Evolutionary conservation across 2,113 vertebrate species (phyloP).

Genomic region (Rattus rattus): DNA sequence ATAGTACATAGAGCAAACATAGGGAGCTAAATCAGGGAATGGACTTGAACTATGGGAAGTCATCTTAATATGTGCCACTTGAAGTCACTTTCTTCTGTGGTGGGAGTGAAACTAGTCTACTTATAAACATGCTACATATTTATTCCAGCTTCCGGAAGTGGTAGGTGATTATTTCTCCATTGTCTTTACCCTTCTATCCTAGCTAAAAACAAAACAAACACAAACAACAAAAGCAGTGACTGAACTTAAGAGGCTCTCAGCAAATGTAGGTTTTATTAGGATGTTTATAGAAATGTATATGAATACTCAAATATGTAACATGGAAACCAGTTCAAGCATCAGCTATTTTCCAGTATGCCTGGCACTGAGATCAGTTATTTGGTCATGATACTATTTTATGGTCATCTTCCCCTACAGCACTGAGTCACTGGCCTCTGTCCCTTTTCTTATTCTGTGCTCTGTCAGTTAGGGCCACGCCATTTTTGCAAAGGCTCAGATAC

Average conservation of each 20-base stretch:
- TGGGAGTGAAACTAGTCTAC: not conserved
- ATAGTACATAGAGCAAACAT: not conserved
- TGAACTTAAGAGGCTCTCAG: not conserved
- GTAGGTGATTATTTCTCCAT: not conserved
- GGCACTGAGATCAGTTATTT: not conserved
- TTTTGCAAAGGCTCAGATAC: not conserved
- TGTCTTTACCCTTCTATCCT: not conserved
- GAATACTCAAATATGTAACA: not conserved
- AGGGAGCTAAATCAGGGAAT: not conserved
- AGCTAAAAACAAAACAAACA: slow-evolving; percentile 1
- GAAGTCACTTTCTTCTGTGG: not conserved
- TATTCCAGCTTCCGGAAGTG: slow-evolving; percentile 1
- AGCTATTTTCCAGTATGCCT: not conserved
- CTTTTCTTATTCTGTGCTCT: not conserved
- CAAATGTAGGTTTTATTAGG: not conserved
- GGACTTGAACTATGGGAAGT: not conserved
- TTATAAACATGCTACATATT: not conserved
- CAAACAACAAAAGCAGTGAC: not conserved
- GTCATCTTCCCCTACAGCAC: not conserved
- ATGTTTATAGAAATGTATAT: not conserved
- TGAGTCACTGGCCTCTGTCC: not conserved
- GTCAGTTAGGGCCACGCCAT: not conserved
- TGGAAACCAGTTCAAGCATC: not conserved
- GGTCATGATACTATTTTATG: not conserved
- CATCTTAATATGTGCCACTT: slow-evolving; percentile 16